phyloP scores from a whole-genome alignment of 1,140 invertebrate species.

The Zaprionus tsacasi region DNA sequence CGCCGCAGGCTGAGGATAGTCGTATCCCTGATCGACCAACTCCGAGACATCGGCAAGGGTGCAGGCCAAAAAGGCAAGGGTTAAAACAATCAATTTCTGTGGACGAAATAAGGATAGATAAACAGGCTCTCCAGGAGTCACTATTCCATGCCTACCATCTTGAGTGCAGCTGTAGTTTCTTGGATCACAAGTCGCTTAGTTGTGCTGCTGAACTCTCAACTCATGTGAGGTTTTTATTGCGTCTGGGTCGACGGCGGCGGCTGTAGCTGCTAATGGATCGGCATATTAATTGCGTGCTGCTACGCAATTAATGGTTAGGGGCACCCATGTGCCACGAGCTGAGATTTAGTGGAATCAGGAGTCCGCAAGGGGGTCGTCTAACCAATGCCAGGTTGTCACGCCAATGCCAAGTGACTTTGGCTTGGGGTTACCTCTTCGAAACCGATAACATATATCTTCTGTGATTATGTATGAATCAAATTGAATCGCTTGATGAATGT shows the following conservation, averaged over 20 bases:
- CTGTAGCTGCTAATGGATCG: slow-evolving; percentile 7
- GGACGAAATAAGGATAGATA: background rate
- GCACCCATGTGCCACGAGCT: slow-evolving; percentile 41
- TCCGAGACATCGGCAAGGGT: slow-evolving; percentile 74
- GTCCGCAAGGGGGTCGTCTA: background rate
- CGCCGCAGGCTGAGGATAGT: slow-evolving; percentile 66
- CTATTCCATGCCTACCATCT: background rate
- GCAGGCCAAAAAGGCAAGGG: slow-evolving; percentile 73
- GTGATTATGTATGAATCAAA: background rate
- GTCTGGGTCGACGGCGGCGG: background rate
- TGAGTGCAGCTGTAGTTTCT: slow-evolving; percentile 52
- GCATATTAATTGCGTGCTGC: slow-evolving; percentile 72
- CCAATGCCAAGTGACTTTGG: slow-evolving; percentile 39
- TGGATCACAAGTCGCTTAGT: slow-evolving; percentile 53
- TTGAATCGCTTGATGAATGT: background rate
- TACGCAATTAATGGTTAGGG: slow-evolving; percentile 42
- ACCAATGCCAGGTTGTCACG: slow-evolving; percentile 70
- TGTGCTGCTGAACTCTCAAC: slow-evolving; percentile 63
- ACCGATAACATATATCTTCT: slow-evolving; percentile 38
- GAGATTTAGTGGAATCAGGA: slow-evolving; percentile 2
- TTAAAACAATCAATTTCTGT: slow-evolving; percentile 67
- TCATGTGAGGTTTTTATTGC: slow-evolving; percentile 64
- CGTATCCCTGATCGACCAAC: slow-evolving; percentile 61
- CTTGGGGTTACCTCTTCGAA: slow-evolving; percentile 31
- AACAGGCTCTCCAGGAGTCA: background rate